These are phyloP conservation scores for Drosophila conformis DNA, from an alignment of 2,888 invertebrate genomes.

Conservation along the genomic window DNA sequence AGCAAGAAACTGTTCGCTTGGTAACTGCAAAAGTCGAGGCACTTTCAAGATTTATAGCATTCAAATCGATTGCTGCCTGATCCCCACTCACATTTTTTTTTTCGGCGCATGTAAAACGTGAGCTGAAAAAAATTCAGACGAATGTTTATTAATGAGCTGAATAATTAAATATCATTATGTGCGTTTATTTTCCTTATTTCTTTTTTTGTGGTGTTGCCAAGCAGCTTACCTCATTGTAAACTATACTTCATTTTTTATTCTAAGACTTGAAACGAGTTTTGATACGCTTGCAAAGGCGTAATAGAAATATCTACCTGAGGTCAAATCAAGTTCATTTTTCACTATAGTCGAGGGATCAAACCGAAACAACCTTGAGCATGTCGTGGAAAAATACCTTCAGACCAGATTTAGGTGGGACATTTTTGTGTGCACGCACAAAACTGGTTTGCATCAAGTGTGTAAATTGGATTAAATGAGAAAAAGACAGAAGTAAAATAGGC, in stretches of 20 bases:
- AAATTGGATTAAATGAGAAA: background rate
- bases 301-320: slow-evolving; percentile 68
- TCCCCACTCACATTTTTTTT: slow-evolving; percentile 37
- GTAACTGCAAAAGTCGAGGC: slow-evolving; percentile 9
- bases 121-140: slow-evolving; percentile 14
- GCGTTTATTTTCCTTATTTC: slow-evolving; percentile 5
- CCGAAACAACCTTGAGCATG: slow-evolving; percentile 28
- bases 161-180: slow-evolving; percentile 36
- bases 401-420: slow-evolving; percentile 5
- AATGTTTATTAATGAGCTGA: slow-evolving; percentile 18
- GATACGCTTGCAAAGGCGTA: slow-evolving; percentile 59
- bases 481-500: background rate
- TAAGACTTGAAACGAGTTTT: slow-evolving; percentile 65
- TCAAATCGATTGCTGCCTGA: slow-evolving; percentile 1
- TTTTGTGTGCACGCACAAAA: background rate
- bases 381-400: slow-evolving; percentile 37
- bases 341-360: slow-evolving; percentile 47
- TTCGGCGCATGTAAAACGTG: slow-evolving; percentile 37
- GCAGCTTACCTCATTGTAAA: slow-evolving; percentile 35
- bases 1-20: slow-evolving; percentile 22
- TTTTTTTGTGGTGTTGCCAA: slow-evolving; percentile 58
- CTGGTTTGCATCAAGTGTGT: background rate
- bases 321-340: slow-evolving; percentile 52
- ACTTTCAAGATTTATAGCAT: background rate
- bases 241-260: slow-evolving; percentile 42